Percentiles rank a stretch among this genome's conserved stretches.
Conservation (phyloP, 1,140 invertebrate species). For the Anadara kagoshimensis region DNA sequence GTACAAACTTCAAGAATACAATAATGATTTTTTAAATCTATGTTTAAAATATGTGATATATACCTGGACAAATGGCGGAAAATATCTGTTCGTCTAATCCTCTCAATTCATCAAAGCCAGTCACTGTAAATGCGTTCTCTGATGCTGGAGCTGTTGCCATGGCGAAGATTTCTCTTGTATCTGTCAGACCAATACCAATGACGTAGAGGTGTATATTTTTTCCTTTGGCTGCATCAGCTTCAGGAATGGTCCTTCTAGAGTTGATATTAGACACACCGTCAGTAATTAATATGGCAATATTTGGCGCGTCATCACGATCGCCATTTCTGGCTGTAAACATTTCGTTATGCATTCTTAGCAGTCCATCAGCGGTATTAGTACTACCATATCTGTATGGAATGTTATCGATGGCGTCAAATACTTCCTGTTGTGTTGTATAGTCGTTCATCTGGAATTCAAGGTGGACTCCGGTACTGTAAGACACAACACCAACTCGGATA, state of each 20-base stretch:
- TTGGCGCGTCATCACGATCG: constrained; percentile 55
- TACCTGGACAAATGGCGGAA: constrained; percentile 47
- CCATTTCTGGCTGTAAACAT: constrained; percentile 61
- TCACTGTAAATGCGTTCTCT: constrained; percentile 56
- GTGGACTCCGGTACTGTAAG: constrained; percentile 50
- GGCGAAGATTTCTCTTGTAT: constrained; percentile 54
- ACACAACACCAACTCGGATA: constrained; percentile 50
- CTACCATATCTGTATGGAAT: constrained; percentile 61
- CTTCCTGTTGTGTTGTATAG: constrained; percentile 36
- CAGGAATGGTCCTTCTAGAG: constrained; percentile 39
- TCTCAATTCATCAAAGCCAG: constrained; percentile 52
- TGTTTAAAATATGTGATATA: too few species aligned
- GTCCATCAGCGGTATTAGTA: constrained; percentile 66
- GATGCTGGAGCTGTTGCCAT: constrained; percentile 54
- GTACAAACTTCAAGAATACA: too few species aligned
- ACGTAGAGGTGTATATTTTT: constrained; percentile 57
- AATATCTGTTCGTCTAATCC: constrained; percentile 53
- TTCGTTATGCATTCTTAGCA: constrained; percentile 53
- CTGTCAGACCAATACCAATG: constrained; percentile 57
- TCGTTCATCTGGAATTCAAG: constrained; percentile 57
- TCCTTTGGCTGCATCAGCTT: constrained; percentile 47
- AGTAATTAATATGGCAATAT: constrained; percentile 63
- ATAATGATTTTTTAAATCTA: too few species aligned
- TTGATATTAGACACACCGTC: constrained; percentile 69
- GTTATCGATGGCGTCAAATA: constrained; percentile 55